Percentiles rank a stretch among this genome's conserved stretches.
phyloP scores from a whole-genome alignment of 2,113 vertebrate species.

The Bungarus multicinctus region DNA sequence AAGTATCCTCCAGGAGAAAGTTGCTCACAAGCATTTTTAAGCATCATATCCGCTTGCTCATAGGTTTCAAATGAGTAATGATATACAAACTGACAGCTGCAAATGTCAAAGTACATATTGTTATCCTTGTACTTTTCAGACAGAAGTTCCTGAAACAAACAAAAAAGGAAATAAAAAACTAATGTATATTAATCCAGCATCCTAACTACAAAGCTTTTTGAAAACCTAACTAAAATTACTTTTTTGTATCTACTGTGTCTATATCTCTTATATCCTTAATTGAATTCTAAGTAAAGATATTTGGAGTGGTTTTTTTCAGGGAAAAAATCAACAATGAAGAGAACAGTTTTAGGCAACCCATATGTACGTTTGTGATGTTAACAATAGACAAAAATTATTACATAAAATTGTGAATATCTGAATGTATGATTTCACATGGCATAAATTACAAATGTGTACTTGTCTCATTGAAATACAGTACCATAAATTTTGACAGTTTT shows the following conservation, averaged over 20 bases:
- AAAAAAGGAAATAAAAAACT: background rate
- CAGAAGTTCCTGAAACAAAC: slow-evolving; percentile 80
- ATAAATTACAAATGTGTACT: background rate
- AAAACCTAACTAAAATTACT: background rate
- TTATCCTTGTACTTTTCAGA: slow-evolving; percentile 78
- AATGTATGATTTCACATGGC: background rate
- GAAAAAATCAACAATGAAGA: background rate
- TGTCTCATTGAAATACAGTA: background rate
- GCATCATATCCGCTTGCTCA: slow-evolving; percentile 90
- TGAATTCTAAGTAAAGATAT: background rate
- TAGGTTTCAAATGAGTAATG: slow-evolving; percentile 95
- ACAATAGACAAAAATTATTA: background rate
- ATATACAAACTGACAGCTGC: slow-evolving; percentile 96
- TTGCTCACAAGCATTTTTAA: slow-evolving; percentile 91
- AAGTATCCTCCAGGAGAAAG: slow-evolving; percentile 92
- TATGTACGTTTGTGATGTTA: background rate
- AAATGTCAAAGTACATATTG: slow-evolving; percentile 83
- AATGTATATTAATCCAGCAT: background rate
- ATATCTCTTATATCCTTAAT: background rate
- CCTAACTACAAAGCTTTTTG: background rate
- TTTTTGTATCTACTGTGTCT: background rate
- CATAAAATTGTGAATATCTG: background rate
- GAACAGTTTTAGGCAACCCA: background rate
- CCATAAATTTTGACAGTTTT: background rate
- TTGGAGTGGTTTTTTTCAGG: background rate